Evolutionary conservation across 2,797 vertebrate species (phyloP).

Genomic region (Rhyacichthys aspro): DNA sequence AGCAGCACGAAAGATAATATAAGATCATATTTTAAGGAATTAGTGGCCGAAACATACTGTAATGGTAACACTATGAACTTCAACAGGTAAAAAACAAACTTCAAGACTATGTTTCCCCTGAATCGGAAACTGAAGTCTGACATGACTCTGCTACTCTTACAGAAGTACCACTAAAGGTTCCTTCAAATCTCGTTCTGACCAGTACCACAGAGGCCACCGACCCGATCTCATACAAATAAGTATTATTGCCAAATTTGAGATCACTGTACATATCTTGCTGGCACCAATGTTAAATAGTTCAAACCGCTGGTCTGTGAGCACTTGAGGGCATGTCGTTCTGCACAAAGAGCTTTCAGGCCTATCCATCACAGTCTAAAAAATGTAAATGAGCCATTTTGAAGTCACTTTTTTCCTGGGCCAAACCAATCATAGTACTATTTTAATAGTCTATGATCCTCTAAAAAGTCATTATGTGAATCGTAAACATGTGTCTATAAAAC

Average conservation of each 20-base stretch:
- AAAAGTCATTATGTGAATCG: conserved; percentile 9
- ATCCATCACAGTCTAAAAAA: not conserved
- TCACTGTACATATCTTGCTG: not conserved
- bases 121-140: no score
- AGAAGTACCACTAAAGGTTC: no score
- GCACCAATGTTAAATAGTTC: not conserved
- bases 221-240: not conserved
- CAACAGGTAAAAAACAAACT: no score
- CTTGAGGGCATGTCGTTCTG: not conserved
- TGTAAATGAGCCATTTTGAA: conserved; percentile 6
- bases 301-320: not conserved
- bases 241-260: not conserved
- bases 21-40: no score
- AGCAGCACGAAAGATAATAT: no score
- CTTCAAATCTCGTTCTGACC: no score
- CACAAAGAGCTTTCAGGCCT: not conserved
- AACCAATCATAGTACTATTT: conserved; percentile 1
- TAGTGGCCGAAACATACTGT: no score
- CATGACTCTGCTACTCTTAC: no score
- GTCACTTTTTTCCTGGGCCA: conserved; percentile 6
- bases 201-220: no score
- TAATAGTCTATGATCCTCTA: not conserved
- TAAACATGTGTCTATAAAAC: conserved; percentile 8
- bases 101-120: no score
- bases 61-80: no score